These are phyloP conservation scores for Brachionus paranguensis DNA, from an alignment of 1,140 invertebrate species.

Conservation along the genomic window DNA sequence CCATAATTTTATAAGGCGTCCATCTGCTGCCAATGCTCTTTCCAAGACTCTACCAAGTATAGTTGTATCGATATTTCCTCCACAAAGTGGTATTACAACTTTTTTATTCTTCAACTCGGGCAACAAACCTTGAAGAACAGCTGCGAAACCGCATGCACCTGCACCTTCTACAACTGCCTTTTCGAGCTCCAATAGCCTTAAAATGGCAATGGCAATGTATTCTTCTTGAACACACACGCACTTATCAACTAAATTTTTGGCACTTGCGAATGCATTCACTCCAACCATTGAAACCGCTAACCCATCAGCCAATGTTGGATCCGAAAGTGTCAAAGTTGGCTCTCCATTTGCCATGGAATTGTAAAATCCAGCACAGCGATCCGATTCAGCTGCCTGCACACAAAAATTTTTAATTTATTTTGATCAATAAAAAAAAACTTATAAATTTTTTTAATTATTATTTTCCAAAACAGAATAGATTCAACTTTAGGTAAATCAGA, in stretches of 20 bases:
- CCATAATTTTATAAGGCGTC: slow-evolving; percentile 75
- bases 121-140: slow-evolving; percentile 72
- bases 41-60: slow-evolving; percentile 80
- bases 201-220: slow-evolving; percentile 75
- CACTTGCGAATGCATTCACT: slow-evolving; percentile 76
- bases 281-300: slow-evolving; percentile 81
- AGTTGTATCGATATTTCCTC: slow-evolving; percentile 88
- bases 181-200: slow-evolving; percentile 76
- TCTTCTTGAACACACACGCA: slow-evolving; percentile 52
- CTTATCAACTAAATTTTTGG: slow-evolving; percentile 70
- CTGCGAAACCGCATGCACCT: slow-evolving; percentile 77
- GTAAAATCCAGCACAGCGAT: slow-evolving; percentile 76
- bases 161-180: slow-evolving; percentile 87
- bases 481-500: too few relatives aligned
- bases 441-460: too few relatives aligned
- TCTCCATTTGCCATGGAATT: slow-evolving; percentile 64
- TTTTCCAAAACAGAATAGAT: too few relatives aligned
- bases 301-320: slow-evolving; percentile 77
- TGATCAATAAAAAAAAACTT: neutral
- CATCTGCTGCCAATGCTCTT: slow-evolving; percentile 78
- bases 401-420: neutral
- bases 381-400: slow-evolving; percentile 78
- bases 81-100: slow-evolving; percentile 74
- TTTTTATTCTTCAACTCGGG: slow-evolving; percentile 77
- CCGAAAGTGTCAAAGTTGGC: slow-evolving; percentile 64